Base-by-base conservation (phyloP, 2,888 invertebrate genomes). In the Candidula unifasciata region DNA sequence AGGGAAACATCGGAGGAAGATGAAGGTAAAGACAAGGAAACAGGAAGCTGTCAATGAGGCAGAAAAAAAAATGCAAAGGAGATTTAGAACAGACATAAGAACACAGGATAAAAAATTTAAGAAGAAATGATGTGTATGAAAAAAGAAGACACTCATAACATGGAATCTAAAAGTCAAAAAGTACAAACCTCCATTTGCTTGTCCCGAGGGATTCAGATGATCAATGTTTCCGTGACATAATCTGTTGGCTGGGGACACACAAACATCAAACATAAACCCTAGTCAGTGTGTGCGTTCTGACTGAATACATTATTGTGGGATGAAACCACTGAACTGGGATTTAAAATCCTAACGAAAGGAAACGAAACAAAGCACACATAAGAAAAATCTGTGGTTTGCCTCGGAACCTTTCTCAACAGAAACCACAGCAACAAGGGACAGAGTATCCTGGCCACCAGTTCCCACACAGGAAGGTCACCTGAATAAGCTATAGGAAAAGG, bases 151-250 rank as follows among this genome's bases (percentile, higher is more conserved):
- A 13, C 24, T 24, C 5, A 24, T 24, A 64, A 5, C 24, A n/a
- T 54, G 10, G 57, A 16, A 54, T 16, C 57, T 54, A 18, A 54
- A 10, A 54, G 57, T 54, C 8, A 54, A 60, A 21, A 60, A 60
- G 27, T 18, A 64, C 60, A 35, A 2, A 79, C 79, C 79, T 79
- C 79, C 79, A 66, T 66, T 79, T 6, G 24, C 37, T n/a, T 79
- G 60, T 24, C 79, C 79, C n/a, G 60, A n/a, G 35, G 79, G 79
- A 33, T 79, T 3, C 16, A 79, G 44, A n/a, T 79, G 37, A 37
- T 66, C 64, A n/a, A 79, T 66, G 66, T 79, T 64, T 35, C 79
- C 79, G 37, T 79, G 79, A n/a, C 79, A 79, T 27, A 64, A 37
- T 21, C 79, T 79, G 79, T 60, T 60, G 2, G 79, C 79, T 79